phyloP scores from a whole-genome alignment of 2,888 invertebrate genomes.

The Drosophila tanythrix region DNA sequence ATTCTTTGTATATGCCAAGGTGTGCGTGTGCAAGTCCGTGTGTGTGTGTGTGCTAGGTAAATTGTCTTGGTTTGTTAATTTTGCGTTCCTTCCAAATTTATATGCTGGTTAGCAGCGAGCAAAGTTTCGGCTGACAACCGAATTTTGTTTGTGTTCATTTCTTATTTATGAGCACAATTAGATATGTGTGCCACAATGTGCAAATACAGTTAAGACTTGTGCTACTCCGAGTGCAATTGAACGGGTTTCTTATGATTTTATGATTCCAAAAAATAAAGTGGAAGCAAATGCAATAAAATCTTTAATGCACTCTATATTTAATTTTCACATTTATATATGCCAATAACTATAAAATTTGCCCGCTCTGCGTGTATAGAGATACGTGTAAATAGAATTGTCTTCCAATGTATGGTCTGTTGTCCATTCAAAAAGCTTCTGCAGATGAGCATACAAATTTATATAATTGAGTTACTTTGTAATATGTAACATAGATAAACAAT shows the following conservation, averaged over 20 bases:
- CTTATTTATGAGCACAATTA: conserved; percentile 69
- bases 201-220: background rate
- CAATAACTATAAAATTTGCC: background rate
- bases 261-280: background rate
- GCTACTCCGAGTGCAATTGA: conserved; percentile 3
- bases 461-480: background rate
- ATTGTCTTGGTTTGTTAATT: conserved; percentile 75
- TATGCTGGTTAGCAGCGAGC: conserved; percentile 68
- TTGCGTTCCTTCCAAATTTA: conserved; percentile 70
- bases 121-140: conserved; percentile 60
- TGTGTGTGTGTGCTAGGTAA: conserved; percentile 41
- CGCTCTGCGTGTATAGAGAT: background rate
- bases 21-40: conserved; percentile 26
- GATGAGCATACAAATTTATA: background rate
- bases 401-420: background rate
- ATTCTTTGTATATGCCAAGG: conserved; percentile 67
- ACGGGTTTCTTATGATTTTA: background rate
- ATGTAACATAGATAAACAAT: background rate
- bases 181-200: conserved; percentile 47
- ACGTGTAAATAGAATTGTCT: background rate
- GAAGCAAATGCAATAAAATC: background rate
- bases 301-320: background rate
- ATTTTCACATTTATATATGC: background rate
- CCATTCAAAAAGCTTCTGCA: background rate
- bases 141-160: conserved; percentile 59